phyloP scores from a whole-genome alignment of 2,797 vertebrate genomes.

The Argentina silus region DNA sequence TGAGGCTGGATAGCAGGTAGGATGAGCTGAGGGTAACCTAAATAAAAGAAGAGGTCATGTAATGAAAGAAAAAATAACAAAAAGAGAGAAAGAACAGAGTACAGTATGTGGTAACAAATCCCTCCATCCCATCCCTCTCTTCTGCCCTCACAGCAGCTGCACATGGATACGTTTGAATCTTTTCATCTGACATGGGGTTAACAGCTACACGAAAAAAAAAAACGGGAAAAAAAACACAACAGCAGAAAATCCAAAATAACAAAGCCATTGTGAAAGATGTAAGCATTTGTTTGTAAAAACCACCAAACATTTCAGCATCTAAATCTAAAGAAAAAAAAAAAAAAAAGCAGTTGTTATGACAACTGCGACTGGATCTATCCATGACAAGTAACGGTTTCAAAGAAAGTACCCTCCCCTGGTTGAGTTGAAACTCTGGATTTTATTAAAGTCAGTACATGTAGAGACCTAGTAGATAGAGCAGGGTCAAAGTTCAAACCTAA shows the following conservation, averaged over 20 bases:
- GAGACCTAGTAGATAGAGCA: constrained; percentile 45
- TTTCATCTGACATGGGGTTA: not conserved
- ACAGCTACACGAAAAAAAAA: not conserved
- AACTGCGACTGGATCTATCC: constrained; percentile 8
- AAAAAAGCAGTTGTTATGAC: not conserved
- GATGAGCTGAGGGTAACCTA: not conserved
- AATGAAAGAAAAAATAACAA: not conserved
- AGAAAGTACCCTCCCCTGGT: constrained; percentile 50
- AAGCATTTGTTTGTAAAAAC: not conserved
- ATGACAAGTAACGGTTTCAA: constrained; percentile 11
- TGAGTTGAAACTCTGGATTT: constrained; percentile 76
- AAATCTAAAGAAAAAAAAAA: not conserved
- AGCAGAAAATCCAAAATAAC: constrained; percentile 53
- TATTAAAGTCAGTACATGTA: constrained; percentile 76
- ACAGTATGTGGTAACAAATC: not conserved
- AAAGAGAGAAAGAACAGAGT: not conserved
- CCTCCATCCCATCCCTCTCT: not conserved
- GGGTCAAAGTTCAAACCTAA: constrained; percentile 35
- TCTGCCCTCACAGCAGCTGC: not conserved
- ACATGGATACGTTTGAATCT: not conserved
- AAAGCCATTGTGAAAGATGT: constrained; percentile 45
- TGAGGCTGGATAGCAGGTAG: not conserved
- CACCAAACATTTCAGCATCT: constrained; percentile 11
- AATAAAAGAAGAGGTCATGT: not conserved
- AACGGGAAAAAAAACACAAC: not conserved